A percentile compares a stretch with the other conserved stretches of the same genome.
phyloP scores from a whole-genome alignment of 2,888 invertebrate species.

The Sialis lutaria region DNA sequence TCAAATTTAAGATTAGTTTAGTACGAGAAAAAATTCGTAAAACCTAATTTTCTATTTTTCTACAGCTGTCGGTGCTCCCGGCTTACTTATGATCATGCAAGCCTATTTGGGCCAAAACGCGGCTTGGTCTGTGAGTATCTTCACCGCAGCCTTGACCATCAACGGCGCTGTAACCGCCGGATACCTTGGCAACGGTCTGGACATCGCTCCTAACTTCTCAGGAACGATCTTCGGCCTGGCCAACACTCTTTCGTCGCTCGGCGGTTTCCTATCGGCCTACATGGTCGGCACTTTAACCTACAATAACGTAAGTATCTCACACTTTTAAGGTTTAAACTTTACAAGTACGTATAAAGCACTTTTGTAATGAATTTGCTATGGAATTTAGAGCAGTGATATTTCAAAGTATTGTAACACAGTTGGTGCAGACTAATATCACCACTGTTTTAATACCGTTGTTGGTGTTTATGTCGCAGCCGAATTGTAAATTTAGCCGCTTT shows the following conservation, averaged over 20 bases:
- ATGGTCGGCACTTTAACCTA: slow-evolving; percentile 66
- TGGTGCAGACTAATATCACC: too few relatives aligned
- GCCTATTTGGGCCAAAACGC: slow-evolving; percentile 53
- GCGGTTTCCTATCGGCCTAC: slow-evolving; percentile 65
- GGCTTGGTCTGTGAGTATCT: slow-evolving; percentile 55
- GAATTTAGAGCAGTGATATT: too few relatives aligned
- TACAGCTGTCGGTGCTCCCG: slow-evolving; percentile 42
- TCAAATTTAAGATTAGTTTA: too few relatives aligned
- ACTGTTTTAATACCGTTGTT: too few relatives aligned
- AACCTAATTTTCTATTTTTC: slow-evolving; percentile 2
- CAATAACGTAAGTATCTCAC: slow-evolving; percentile 36
- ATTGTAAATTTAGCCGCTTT: too few relatives aligned
- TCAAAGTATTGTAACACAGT: too few relatives aligned
- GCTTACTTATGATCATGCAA: slow-evolving; percentile 56
- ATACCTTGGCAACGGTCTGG: slow-evolving; percentile 69
- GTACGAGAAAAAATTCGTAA: not conserved
- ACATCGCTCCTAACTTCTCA: slow-evolving; percentile 78
- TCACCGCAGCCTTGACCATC: slow-evolving; percentile 62
- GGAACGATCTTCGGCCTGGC: slow-evolving; percentile 80
- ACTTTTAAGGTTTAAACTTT: too few relatives aligned
- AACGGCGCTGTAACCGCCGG: slow-evolving; percentile 78
- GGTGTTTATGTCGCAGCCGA: too few relatives aligned
- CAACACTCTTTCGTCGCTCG: slow-evolving; percentile 69
- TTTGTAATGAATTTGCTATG: too few relatives aligned
- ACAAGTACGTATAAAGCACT: too few relatives aligned